Percentiles rank a stretch among this genome's conserved stretches.
Evolutionary conservation across 2,113 vertebrate genomes (phyloP).

Genomic region (Nesogale talazaci): DNA sequence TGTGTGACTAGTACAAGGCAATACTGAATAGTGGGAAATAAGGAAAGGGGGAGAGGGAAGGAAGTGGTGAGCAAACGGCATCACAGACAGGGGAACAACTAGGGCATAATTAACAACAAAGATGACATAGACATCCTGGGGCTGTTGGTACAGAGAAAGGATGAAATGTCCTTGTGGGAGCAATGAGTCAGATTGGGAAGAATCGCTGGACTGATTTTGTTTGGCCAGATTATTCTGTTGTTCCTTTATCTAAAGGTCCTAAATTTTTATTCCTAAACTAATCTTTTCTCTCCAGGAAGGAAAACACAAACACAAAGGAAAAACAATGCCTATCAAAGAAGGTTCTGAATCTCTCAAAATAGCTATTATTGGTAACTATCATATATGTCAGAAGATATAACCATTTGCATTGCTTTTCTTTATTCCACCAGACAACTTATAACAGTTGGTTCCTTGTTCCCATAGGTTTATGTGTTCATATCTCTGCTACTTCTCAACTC

Average conservation of each 20-base stretch:
- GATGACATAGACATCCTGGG: too few relatives aligned
- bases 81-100: too few relatives aligned
- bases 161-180: background rate
- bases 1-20: too few relatives aligned
- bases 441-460: background rate
- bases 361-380: background rate
- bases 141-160: background rate
- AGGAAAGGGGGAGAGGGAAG: too few relatives aligned
- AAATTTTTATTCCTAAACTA: background rate
- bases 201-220: background rate
- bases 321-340: background rate
- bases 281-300: background rate
- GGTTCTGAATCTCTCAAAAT: background rate
- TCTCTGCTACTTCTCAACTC: background rate
- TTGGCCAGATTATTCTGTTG: background rate
- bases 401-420: background rate
- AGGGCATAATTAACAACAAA: too few relatives aligned
- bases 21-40: too few relatives aligned
- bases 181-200: background rate
- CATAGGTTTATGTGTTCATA: background rate
- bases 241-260: background rate
- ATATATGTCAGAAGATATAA: background rate
- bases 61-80: too few relatives aligned
- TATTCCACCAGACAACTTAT: background rate
- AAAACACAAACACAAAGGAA: background rate